Conservation (phyloP, 2,797 vertebrate genomes). For the Sebastes taczanowskii region DNA sequence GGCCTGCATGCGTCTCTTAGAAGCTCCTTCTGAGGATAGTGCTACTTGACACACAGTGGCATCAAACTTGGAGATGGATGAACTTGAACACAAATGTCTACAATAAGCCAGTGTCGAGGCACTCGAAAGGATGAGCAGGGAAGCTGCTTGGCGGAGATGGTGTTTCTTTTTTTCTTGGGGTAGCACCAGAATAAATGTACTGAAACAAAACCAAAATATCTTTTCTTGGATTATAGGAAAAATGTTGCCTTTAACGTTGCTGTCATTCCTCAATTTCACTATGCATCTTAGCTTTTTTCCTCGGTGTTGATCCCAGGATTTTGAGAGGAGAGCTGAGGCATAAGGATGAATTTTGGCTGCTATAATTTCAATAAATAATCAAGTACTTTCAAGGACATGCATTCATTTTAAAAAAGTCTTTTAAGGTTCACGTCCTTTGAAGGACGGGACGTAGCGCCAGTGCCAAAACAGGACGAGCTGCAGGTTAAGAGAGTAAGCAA, state of each 20-base stretch:
- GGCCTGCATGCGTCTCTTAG: neutral
- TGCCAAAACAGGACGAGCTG: neutral
- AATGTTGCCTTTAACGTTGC: neutral
- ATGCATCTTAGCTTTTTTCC: conserved; percentile 14
- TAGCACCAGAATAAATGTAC: neutral
- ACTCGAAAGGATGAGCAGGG: neutral
- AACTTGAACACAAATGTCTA: conserved; percentile 20
- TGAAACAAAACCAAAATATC: neutral
- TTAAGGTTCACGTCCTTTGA: conserved; percentile 13
- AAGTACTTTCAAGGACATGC: conserved; percentile 30
- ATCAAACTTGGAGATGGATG: conserved; percentile 5
- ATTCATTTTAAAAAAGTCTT: conserved; percentile 14
- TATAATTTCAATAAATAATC: conserved; percentile 62
- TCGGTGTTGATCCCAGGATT: conserved; percentile 22
- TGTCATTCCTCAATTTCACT: conserved; percentile 34
- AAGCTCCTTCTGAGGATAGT: neutral
- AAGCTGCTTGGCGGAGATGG: neutral
- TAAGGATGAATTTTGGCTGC: conserved; percentile 20
- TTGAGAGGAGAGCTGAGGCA: neutral
- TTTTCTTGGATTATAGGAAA: neutral
- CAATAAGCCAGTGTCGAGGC: neutral
- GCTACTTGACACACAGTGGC: conserved; percentile 3
- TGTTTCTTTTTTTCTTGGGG: neutral
- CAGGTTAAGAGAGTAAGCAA: conserved; percentile 10
- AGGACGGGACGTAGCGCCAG: neutral